phyloP scores from a whole-genome alignment of 2,888 invertebrate species.

The Tiliacea aurago region DNA sequence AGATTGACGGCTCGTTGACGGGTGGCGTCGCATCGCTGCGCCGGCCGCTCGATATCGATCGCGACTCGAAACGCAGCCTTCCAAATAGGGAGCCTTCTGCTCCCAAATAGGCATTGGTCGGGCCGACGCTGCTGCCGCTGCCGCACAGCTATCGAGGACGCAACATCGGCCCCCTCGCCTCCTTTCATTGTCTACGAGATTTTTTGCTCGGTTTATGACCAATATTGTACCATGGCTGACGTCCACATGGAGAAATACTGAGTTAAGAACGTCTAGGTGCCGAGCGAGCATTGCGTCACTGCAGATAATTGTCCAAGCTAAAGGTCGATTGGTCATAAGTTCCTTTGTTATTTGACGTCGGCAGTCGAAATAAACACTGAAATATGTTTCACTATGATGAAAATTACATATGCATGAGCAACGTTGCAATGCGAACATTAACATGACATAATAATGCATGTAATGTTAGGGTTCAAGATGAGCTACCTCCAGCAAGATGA shows the following conservation, averaged over 20 bases:
- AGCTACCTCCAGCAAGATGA: conserved; percentile 64
- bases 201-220: conserved; percentile 74
- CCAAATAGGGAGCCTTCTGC: conserved; percentile 86
- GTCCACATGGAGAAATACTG: conserved; percentile 40
- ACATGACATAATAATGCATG: conserved; percentile 67
- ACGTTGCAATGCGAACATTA: conserved; percentile 42
- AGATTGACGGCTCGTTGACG: conserved; percentile 81
- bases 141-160: conserved; percentile 81
- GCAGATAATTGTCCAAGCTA: conserved; percentile 66
- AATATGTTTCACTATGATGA: conserved; percentile 45
- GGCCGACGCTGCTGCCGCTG: conserved; percentile 68
- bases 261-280: conserved; percentile 44
- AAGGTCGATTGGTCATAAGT: conserved; percentile 68
- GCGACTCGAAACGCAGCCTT: conserved; percentile 87
- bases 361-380: conserved; percentile 62
- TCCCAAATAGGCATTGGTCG: conserved; percentile 87
- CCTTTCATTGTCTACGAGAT: conserved; percentile 86
- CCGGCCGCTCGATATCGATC: conserved; percentile 81
- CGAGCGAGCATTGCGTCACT: conserved; percentile 61
- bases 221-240: conserved; percentile 72
- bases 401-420: conserved; percentile 40
- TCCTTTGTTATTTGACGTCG: conserved; percentile 64
- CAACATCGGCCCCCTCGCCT: conserved; percentile 75
- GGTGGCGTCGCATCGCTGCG: conserved; percentile 73
- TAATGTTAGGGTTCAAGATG: conserved; percentile 65